These are phyloP conservation scores for Liopterus haemorrhoidalis DNA, from an alignment of 2,888 invertebrate genomes.

Conservation along the genomic window DNA sequence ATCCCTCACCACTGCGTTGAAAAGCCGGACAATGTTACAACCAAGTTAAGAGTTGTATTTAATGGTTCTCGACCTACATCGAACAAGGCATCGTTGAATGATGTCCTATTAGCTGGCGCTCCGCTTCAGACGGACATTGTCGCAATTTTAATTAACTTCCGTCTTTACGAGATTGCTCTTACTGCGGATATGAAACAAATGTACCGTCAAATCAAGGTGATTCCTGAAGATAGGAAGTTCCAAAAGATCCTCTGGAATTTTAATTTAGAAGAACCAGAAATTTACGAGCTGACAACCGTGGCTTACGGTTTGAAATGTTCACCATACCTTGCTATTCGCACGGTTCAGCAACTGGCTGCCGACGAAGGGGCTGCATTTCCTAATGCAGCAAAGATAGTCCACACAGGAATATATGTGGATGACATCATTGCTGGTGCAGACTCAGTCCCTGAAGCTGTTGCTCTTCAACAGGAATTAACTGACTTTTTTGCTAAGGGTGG, in stretches of 20 bases:
- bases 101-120: conserved; percentile 12
- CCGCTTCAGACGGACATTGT: conserved; percentile 16
- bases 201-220: conserved; percentile 16
- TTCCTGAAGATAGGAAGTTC: conserved; percentile 7
- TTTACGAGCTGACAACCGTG: conserved; percentile 13
- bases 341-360: conserved; percentile 9
- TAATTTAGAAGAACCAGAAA: background rate
- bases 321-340: conserved; percentile 16
- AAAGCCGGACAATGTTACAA: background rate
- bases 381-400: conserved; percentile 1
- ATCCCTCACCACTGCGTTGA: conserved; percentile 12
- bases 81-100: conserved; percentile 5
- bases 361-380: conserved; percentile 13
- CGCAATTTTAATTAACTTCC: conserved; percentile 12
- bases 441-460: conserved; percentile 3
- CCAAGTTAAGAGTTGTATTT: conserved; percentile 3
- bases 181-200: conserved; percentile 21
- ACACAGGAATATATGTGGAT: conserved; percentile 11
- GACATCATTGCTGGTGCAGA: conserved; percentile 6
- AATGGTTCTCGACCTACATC: background rate
- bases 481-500: background rate
- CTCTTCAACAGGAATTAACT: conserved; percentile 1
- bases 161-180: conserved; percentile 7
- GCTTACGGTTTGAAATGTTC: conserved; percentile 13
- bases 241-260: conserved; percentile 16